phyloP scores from a whole-genome alignment of 2,888 invertebrate genomes.

The Leptothorax acervorum region DNA sequence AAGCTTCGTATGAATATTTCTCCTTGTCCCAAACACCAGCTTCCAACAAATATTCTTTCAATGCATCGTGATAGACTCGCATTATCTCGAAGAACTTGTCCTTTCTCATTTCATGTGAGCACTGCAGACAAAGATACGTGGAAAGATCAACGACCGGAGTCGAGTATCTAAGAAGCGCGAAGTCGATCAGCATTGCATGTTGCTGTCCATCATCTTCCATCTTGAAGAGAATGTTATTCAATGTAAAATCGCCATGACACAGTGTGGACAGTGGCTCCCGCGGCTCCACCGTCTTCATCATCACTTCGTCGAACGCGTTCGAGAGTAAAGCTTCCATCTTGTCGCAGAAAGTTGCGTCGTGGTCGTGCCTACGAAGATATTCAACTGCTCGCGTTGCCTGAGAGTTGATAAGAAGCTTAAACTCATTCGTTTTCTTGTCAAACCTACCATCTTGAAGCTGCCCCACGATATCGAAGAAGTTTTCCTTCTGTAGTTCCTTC shows the following conservation, averaged over 20 bases:
- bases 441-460: slow-evolving; percentile 68
- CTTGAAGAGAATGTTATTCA: slow-evolving; percentile 79
- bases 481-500: slow-evolving; percentile 70
- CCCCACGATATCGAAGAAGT: slow-evolving; percentile 71
- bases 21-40: slow-evolving; percentile 66
- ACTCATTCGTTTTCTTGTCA: not conserved
- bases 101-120: slow-evolving; percentile 51
- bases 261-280: slow-evolving; percentile 80
- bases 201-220: slow-evolving; percentile 31
- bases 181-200: slow-evolving; percentile 75
- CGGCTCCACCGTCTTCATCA: slow-evolving; percentile 63
- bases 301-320: slow-evolving; percentile 50
- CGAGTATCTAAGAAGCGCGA: slow-evolving; percentile 76
- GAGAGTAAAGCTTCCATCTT: slow-evolving; percentile 60
- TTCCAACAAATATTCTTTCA: slow-evolving; percentile 70
- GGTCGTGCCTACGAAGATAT: slow-evolving; percentile 67
- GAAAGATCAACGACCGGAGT: slow-evolving; percentile 80
- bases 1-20: slow-evolving; percentile 74
- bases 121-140: slow-evolving; percentile 76
- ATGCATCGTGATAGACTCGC: slow-evolving; percentile 74
- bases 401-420: slow-evolving; percentile 35
- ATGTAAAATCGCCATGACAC: slow-evolving; percentile 81
- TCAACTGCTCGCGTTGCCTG: slow-evolving; percentile 62
- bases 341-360: slow-evolving; percentile 71
- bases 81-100: slow-evolving; percentile 71